Conservation (phyloP, 2,113 vertebrate species). For the Mola mola region DNA sequence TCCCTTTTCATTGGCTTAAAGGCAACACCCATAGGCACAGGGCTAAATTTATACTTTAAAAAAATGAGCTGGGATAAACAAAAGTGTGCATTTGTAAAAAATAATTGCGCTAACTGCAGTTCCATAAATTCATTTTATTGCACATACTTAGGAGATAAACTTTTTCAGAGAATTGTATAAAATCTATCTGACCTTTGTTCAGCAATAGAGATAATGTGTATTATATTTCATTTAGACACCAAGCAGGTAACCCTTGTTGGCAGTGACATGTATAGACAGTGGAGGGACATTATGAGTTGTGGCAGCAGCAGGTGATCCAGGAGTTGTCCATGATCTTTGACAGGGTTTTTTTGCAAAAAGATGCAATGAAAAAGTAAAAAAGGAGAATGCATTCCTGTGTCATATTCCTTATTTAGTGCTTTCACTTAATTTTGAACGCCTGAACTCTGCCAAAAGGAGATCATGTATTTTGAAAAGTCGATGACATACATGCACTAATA, state of each 20-base stretch:
- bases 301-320: too few species aligned
- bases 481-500: neutral
- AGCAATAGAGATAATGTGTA: slow-evolving; percentile 7
- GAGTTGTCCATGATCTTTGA: neutral
- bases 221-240: neutral
- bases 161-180: too few species aligned
- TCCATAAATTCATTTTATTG: neutral
- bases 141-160: neutral
- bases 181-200: too few species aligned
- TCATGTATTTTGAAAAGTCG: neutral
- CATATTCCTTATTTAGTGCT: too few species aligned
- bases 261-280: neutral
- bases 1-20: slow-evolving; percentile 54
- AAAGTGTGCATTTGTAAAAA: slow-evolving; percentile 2
- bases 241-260: slow-evolving; percentile 24
- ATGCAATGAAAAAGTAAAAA: slow-evolving; percentile 1
- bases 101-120: neutral
- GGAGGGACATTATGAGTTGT: slow-evolving; percentile 6
- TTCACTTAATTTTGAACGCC: too few species aligned
- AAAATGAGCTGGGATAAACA: slow-evolving; percentile 35
- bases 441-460: too few species aligned
- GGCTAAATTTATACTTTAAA: slow-evolving; percentile 59
- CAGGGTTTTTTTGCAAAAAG: neutral
- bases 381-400: too few species aligned
- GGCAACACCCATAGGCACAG: slow-evolving; percentile 58